A percentile compares a stretch with the other conserved stretches of the same genome.
Conservation (phyloP, 2,113 vertebrate genomes). For the Phylloscopus trochiloides region DNA sequence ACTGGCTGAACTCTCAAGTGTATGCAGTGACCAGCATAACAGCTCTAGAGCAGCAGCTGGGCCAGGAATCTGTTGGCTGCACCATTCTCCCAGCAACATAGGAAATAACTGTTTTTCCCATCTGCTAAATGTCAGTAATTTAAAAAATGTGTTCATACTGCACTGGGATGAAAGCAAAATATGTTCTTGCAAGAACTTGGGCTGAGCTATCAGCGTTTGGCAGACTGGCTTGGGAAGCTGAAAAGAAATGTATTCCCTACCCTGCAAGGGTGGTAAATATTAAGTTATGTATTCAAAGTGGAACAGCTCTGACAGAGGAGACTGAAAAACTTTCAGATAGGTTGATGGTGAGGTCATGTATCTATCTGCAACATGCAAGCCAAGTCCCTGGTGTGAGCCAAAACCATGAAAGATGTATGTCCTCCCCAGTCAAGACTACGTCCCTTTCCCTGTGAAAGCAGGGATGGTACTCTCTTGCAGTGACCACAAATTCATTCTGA, state of each 20-base stretch:
- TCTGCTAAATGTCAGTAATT: constrained; percentile 8
- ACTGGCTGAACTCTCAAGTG: constrained; percentile 29
- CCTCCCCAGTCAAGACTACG: neutral
- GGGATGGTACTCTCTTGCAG: neutral
- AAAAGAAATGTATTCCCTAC: neutral
- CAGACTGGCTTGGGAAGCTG: neutral
- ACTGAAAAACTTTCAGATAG: neutral
- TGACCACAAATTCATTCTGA: neutral
- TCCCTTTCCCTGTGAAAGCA: neutral
- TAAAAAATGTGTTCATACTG: neutral
- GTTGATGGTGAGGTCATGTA: neutral
- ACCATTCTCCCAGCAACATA: neutral
- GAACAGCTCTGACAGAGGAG: neutral
- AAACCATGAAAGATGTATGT: neutral
- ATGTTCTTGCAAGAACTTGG: neutral
- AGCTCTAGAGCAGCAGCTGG: constrained; percentile 32
- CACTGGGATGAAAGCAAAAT: neutral
- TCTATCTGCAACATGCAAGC: neutral
- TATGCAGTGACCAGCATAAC: neutral
- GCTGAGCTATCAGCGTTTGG: neutral
- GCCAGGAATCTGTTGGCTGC: constrained; percentile 12
- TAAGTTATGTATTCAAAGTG: neutral
- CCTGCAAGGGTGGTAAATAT: neutral
- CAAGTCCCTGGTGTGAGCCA: neutral
- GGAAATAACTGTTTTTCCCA: neutral